Conservation (phyloP, 2,888 invertebrate genomes). For the Ophioninae sp. region DNA sequence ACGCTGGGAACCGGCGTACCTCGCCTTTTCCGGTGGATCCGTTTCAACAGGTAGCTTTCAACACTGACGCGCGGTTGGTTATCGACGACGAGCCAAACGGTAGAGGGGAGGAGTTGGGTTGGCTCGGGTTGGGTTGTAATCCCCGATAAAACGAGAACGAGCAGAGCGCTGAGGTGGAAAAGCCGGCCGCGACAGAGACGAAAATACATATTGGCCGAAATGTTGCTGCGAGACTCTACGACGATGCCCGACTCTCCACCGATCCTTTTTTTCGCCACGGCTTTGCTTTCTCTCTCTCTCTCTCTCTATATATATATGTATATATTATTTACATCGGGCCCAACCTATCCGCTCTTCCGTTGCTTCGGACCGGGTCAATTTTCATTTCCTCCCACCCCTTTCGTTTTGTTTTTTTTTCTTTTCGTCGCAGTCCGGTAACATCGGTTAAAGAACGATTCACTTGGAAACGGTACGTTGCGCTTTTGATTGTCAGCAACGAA, state of each 20-base stretch:
- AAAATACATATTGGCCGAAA: slow-evolving; percentile 29
- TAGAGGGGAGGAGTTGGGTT: not conserved
- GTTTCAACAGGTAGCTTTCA: slow-evolving; percentile 56
- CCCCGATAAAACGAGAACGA: slow-evolving; percentile 43
- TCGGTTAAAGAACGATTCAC: not conserved
- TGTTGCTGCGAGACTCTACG: slow-evolving; percentile 8
- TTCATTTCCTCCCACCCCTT: not conserved
- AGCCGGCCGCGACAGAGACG: slow-evolving; percentile 34
- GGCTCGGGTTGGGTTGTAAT: slow-evolving; percentile 9
- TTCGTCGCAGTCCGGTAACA: not conserved
- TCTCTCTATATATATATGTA: not conserved
- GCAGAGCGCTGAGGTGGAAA: slow-evolving; percentile 20
- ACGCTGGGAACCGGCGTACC: slow-evolving; percentile 13
- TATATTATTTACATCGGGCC: not conserved
- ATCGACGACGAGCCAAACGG: not conserved
- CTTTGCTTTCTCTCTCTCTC: not conserved
- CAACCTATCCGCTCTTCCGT: not conserved
- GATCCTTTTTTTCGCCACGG: not conserved
- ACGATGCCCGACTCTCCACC: not conserved
- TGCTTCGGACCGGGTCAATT: not conserved
- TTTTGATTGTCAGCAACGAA: too few species aligned
- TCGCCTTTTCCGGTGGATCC: slow-evolving; percentile 36
- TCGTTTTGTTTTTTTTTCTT: too few species aligned
- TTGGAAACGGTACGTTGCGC: not conserved
- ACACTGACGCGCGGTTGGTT: not conserved